Conservation (phyloP, 2,888 invertebrate species). For the Amphipyra berbera region DNA sequence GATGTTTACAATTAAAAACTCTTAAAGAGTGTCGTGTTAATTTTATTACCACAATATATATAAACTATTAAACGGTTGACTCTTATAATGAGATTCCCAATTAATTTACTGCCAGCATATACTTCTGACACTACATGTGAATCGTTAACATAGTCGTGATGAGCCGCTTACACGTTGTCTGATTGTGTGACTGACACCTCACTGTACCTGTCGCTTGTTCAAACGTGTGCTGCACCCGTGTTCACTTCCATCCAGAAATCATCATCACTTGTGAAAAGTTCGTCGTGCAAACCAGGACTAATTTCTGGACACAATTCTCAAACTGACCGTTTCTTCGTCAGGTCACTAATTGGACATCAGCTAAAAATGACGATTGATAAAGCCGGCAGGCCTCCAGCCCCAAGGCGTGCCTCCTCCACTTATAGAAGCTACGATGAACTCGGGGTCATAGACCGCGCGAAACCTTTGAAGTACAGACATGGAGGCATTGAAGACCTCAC, state of each 20-base stretch:
- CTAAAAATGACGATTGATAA: conserved; percentile 84
- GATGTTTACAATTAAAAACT: conserved; percentile 24
- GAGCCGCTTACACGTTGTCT: conserved; percentile 40
- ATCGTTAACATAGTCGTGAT: conserved; percentile 54
- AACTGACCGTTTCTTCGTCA: conserved; percentile 76
- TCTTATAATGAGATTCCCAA: conserved; percentile 41
- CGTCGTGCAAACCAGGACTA: conserved; percentile 74
- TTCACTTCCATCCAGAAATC: conserved; percentile 35
- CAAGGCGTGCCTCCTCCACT: conserved; percentile 81
- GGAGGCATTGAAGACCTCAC: conserved; percentile 84
- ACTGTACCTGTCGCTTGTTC: conserved; percentile 44
- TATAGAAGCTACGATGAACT: conserved; percentile 88
- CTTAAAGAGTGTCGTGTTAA: conserved; percentile 24
- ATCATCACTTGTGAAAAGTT: conserved; percentile 30
- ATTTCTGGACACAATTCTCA: conserved; percentile 61
- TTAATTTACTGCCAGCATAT: conserved; percentile 42
- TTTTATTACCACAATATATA: conserved; percentile 42
- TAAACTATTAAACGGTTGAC: conserved; percentile 26
- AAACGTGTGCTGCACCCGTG: conserved; percentile 39
- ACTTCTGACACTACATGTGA: conserved; percentile 50
- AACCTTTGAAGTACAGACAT: conserved; percentile 80
- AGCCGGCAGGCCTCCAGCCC: conserved; percentile 83
- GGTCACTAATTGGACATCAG: conserved; percentile 71
- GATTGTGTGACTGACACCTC: conserved; percentile 40
- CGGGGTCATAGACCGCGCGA: conserved; percentile 79